A percentile compares a stretch with the other conserved stretches of the same genome.
Conservation (phyloP, 2,888 invertebrate species). For the Melanotus villosus region DNA sequence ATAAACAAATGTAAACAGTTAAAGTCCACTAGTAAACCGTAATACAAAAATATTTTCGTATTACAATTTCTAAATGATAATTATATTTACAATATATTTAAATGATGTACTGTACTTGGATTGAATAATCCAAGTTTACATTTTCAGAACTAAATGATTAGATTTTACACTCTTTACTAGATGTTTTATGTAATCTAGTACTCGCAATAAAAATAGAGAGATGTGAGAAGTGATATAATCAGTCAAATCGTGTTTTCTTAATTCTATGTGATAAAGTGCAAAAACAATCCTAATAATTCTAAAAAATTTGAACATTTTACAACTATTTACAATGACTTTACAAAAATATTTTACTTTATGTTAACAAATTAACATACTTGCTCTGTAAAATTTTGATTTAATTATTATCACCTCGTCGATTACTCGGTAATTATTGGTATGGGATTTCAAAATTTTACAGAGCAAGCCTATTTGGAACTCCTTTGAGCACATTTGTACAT, state of each 20-base stretch:
- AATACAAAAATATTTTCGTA: slow-evolving; percentile 11
- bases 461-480: too few relatives aligned
- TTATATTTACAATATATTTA: slow-evolving; percentile 9
- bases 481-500: too few relatives aligned
- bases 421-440: too few relatives aligned
- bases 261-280: slow-evolving; percentile 17
- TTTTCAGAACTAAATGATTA: slow-evolving; percentile 35
- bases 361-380: neutral
- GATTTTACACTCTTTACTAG: slow-evolving; percentile 45
- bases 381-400: too few relatives aligned
- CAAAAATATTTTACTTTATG: neutral
- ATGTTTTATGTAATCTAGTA: slow-evolving; percentile 23
- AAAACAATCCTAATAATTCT: neutral
- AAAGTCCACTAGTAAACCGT: slow-evolving; percentile 11
- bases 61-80: slow-evolving; percentile 9
- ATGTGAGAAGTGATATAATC: slow-evolving; percentile 31
- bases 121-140: neutral
- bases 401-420: too few relatives aligned
- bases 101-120: slow-evolving; percentile 6
- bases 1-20: slow-evolving; percentile 30
- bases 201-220: slow-evolving; percentile 38
- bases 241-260: slow-evolving; percentile 37
- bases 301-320: neutral
- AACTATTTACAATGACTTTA: slow-evolving; percentile 11
- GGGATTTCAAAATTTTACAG: too few relatives aligned